Evolutionary conservation across 2,888 invertebrate species (phyloP), one percentile per base, ranked within the genome.

Genomic region (Rhagium mordax): DNA sequence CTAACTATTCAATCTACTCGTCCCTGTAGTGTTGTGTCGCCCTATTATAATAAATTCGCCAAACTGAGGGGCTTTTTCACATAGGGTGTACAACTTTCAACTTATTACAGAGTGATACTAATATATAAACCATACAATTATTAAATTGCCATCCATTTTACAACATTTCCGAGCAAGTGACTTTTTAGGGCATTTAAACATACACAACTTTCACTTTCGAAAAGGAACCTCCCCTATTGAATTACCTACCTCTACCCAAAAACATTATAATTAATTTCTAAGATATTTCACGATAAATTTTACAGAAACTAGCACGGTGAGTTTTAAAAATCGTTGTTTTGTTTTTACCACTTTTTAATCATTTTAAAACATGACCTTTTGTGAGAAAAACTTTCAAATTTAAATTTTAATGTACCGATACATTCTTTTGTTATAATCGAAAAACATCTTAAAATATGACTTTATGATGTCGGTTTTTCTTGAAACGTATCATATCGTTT

Each of bases 41-140:
- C 21, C 49, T 49, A 64, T 49, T 49, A 64, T 51, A 49, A 51
- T 64, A 57, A 16, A 18, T 59, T 59, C 27, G 59, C 57, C 48
- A 68, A 59, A 57, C 68, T 48, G 21, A 67, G 68, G 59, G 68
- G 68, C 27, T 68, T 27, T 68, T 68, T 59, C 57, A 59, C 49
- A 48, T 59, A 48, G 68, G 68, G 59, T 59, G 47, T 24, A 24
- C 48, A 59, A 68, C 59, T 59, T 55, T 55, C 55, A 57, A 27
- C 41, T 15, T 67, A 41, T 67, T 8, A 55, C 21, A 24, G 57
- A 29, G 21, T 20, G 21, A 20, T 20, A 55, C 10, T n/a, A 55
- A 51, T 20, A 51, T 20, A n/a, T 21, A 53, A 13, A 13, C 4
- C 21, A 6, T 53, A 21, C 24, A 53, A 53, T 53, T 24, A 20